Base-by-base conservation (phyloP, 1,140 invertebrate genomes). In the Euglossa dilemma region DNA sequence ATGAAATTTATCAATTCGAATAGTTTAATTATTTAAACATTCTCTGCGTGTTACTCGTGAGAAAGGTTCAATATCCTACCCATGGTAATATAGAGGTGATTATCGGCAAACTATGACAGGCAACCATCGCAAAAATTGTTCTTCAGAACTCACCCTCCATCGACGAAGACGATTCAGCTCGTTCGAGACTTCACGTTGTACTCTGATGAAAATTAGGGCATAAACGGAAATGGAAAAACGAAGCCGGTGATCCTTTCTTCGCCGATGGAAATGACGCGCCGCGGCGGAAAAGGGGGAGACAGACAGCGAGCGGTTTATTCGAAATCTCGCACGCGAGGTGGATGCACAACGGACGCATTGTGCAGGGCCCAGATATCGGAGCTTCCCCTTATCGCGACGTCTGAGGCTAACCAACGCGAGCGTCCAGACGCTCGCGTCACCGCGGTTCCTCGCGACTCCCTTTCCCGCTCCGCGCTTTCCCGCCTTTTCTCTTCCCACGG, bases 281-380 rank as follows among this genome's bases (percentile, higher is more conserved):
- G 18, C 12, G 18, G 16, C 36, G 9, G 4, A 9, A 7, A 5
- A 28, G 12, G 18, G 20, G 43, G 67, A 56, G 76, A 66, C 45
- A 59, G 12, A 45, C 56, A 78, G 56, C n/a, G 73, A 57, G 43
- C 67, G 56, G 64, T 57, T 86, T 56, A 86, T 83, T 79, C 47
- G 63, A 87, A 80, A 87, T 85, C 73, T 85, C 81, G 63, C 20
- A n/a, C 73, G 66, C 82, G 72, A 83, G 70, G 66, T 79, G 74
- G 64, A 86, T 64, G 84, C 82, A 92, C 90, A 91, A 90, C 83
- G 89, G 56, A 76, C 63, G 88, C 88, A 91, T 91, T 91, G 87
- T 91, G 75, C 47, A 69, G 59, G 74, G 64, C 69, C 16, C 83
- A 75, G 89, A 90, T 90, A 91, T 85, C 79, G 47, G 45, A 61